These are phyloP conservation scores for Trypoxylon attenuatum DNA, from an alignment of 2,888 invertebrate species.

Conservation along the genomic window DNA sequence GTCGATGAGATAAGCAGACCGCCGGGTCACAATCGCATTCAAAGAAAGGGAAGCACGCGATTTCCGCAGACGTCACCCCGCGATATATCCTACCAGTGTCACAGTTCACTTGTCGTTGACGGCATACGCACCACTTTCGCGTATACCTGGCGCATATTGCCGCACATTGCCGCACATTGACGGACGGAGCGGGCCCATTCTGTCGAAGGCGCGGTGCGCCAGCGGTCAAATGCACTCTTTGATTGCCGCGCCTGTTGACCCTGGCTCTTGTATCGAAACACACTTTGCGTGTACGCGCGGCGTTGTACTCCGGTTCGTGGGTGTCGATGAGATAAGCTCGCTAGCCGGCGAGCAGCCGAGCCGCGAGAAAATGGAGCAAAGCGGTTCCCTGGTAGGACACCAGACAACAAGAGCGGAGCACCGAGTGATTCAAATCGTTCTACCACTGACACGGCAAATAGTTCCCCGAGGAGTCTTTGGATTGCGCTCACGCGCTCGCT, in stretches of 20 bases:
- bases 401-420: constrained; percentile 25
- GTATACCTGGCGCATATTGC: not conserved
- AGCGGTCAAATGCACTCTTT: constrained; percentile 13
- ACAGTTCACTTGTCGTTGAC: not conserved
- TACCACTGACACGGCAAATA: constrained; percentile 11
- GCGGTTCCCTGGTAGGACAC: constrained; percentile 18
- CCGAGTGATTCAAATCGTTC: constrained; percentile 38
- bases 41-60: constrained; percentile 18
- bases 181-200: constrained; percentile 1
- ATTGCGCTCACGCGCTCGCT: not conserved
- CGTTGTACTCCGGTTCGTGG: constrained; percentile 39
- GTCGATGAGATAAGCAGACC: constrained; percentile 35
- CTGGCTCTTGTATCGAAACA: constrained; percentile 24
- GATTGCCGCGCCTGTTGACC: constrained; percentile 5
- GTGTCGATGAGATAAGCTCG: constrained; percentile 51
- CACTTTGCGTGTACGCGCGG: constrained; percentile 29
- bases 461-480: constrained; percentile 24
- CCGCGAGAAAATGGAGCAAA: constrained; percentile 42
- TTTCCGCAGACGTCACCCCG: constrained; percentile 3
- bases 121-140: not conserved
- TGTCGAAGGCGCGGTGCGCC: not conserved
- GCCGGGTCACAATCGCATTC: constrained; percentile 2
- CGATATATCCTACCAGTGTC: not conserved
- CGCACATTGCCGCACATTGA: not conserved
- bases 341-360: constrained; percentile 15